Conservation (phyloP, 2,113 vertebrate genomes). For the Paraplagusia blochii region DNA sequence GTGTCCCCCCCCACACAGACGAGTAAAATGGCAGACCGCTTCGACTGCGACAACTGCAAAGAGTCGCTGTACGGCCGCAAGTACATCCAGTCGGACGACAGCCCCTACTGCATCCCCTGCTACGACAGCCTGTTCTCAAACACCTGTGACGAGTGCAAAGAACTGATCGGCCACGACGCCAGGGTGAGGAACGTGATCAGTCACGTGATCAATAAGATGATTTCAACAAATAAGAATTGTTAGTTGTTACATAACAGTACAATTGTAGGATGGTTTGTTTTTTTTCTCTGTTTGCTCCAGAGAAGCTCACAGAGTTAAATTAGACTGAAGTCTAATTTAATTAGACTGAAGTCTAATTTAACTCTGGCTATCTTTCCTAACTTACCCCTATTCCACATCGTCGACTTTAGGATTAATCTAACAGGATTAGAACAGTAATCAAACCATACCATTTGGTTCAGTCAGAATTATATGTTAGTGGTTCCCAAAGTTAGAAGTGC, state of each 20-base stretch:
- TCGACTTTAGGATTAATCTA: too few relatives aligned
- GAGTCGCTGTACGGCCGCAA: constrained; percentile 96
- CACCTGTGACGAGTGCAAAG: constrained; percentile 96
- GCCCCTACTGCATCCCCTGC: constrained; percentile 95
- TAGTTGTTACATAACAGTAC: not conserved
- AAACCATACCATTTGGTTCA: too few relatives aligned
- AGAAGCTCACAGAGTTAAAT: constrained; percentile 1
- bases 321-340: too few relatives aligned
- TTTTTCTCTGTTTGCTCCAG: not conserved
- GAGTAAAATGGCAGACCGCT: constrained; percentile 88
- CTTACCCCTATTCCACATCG: too few relatives aligned
- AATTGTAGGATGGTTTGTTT: not conserved
- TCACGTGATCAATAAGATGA: constrained; percentile 21
- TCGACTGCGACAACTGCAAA: constrained; percentile 94
- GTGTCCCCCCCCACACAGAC: constrained; percentile 34
- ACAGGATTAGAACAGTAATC: too few relatives aligned
- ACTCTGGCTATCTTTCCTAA: too few relatives aligned
- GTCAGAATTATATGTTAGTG: too few relatives aligned
- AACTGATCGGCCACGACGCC: constrained; percentile 94
- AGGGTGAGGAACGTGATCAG: constrained; percentile 78
- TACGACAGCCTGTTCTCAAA: constrained; percentile 95
- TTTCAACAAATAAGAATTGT: not conserved
- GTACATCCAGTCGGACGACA: constrained; percentile 93
- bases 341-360: too few relatives aligned
- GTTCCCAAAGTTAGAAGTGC: too few relatives aligned